These are phyloP conservation scores for Desmophyllum pertusum DNA, from an alignment of 92 coral and sea anemone species.

Conservation along the genomic window DNA sequence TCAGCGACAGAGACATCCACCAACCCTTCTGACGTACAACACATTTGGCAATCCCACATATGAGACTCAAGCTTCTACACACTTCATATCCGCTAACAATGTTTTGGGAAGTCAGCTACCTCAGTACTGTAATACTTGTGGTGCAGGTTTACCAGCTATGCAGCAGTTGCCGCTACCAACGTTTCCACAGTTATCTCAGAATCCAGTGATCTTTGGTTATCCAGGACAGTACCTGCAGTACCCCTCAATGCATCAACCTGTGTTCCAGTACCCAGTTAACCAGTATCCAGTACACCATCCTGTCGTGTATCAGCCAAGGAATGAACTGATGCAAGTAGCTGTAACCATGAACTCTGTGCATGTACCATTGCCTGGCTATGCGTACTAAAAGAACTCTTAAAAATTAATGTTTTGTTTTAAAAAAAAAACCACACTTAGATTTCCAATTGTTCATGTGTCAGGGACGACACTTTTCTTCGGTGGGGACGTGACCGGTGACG, in stretches of 20 bases:
- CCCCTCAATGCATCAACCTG: background rate
- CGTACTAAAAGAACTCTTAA: background rate
- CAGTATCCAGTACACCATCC: constrained; percentile 6
- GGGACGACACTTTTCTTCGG: constrained; percentile 38
- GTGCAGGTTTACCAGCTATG: constrained; percentile 12
- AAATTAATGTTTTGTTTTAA: background rate
- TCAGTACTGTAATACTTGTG: constrained; percentile 1
- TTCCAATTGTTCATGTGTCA: constrained; percentile 14
- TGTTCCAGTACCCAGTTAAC: constrained; percentile 5
- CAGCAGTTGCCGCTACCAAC: constrained; percentile 10
- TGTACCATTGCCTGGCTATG: constrained; percentile 11
- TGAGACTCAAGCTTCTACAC: constrained; percentile 10
- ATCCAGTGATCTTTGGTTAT: constrained; percentile 17
- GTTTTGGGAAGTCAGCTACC: constrained; percentile 2
- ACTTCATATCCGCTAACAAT: constrained; percentile 11
- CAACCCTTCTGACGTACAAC: constrained; percentile 20
- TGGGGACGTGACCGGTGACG: background rate
- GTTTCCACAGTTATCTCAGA: background rate
- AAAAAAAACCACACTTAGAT: constrained; percentile 13
- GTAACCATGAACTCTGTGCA: constrained; percentile 12
- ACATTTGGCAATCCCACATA: constrained; percentile 21
- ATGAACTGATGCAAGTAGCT: background rate
- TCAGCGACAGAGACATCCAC: constrained; percentile 19
- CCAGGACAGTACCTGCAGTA: constrained; percentile 15
- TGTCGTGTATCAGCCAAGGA: constrained; percentile 6